Evolutionary conservation across 2,113 vertebrate genomes (phyloP).

Genomic region (Dicrurus megarhynchus): DNA sequence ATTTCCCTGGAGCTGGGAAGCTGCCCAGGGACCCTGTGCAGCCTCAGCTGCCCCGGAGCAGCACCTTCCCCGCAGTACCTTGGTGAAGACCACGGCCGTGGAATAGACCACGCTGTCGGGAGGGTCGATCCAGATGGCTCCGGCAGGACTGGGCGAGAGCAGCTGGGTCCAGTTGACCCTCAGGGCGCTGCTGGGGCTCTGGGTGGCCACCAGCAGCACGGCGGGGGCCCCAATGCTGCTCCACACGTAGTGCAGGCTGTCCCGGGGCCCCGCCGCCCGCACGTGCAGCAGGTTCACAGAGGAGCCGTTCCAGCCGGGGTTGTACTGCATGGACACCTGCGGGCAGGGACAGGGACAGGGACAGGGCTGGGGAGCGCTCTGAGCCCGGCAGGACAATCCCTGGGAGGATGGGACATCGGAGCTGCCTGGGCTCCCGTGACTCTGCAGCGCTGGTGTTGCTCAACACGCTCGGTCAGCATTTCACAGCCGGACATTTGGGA

Average conservation of each 20-base stretch:
- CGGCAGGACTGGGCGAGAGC: slow-evolving; percentile 25
- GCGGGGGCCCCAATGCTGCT: slow-evolving; percentile 82
- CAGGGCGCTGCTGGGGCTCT: slow-evolving; percentile 68
- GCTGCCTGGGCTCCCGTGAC: neutral
- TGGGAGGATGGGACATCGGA: neutral
- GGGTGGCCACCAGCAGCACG: slow-evolving; percentile 81
- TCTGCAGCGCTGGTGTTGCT: neutral
- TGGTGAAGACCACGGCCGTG: slow-evolving; percentile 78
- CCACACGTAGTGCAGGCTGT: slow-evolving; percentile 88
- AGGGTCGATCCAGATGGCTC: slow-evolving; percentile 80
- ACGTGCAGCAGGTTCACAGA: slow-evolving; percentile 80
- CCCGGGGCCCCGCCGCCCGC: slow-evolving; percentile 72
- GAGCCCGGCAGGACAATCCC: neutral
- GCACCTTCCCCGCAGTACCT: slow-evolving; percentile 57
- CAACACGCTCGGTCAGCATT: neutral
- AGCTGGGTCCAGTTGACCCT: slow-evolving; percentile 82
- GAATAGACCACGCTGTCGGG: slow-evolving; percentile 76
- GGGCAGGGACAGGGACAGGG: neutral
- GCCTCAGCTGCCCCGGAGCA: neutral
- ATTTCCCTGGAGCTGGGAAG: neutral
- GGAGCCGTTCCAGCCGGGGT: slow-evolving; percentile 56
- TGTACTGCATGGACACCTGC: slow-evolving; percentile 80
- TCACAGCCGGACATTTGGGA: neutral
- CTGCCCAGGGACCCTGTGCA: accelerated
- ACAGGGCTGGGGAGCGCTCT: too few species aligned